Evolutionary conservation across 2,888 invertebrate genomes (phyloP).

Genomic region (Drosophila nigricruria): DNA sequence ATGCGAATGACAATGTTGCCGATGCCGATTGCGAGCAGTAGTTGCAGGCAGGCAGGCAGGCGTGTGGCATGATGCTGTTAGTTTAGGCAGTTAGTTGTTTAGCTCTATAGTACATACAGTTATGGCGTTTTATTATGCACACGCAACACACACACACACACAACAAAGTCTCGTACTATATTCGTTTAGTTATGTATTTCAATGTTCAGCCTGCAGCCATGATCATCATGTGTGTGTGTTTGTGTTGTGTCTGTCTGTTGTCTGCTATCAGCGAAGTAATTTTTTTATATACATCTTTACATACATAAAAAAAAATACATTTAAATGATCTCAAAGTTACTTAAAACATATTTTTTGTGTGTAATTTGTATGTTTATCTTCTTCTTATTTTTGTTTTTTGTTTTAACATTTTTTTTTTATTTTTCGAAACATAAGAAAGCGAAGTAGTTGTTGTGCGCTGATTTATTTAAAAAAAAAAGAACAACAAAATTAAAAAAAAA

Average conservation of each 20-base stretch:
- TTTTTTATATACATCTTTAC: constrained; percentile 55
- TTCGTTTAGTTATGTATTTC: not conserved
- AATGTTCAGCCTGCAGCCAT: not conserved
- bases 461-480: constrained; percentile 35
- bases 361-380: constrained; percentile 65
- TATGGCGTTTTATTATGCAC: constrained; percentile 4
- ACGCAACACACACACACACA: constrained; percentile 5
- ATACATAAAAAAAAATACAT: constrained; percentile 71
- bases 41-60: not conserved
- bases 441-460: constrained; percentile 49
- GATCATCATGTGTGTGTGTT: not conserved
- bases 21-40: constrained; percentile 52
- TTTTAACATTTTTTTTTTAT: constrained; percentile 17
- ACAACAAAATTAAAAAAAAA: not conserved
- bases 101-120: constrained; percentile 1
- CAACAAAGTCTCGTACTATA: not conserved
- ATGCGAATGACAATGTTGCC: constrained; percentile 22
- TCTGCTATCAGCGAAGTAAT: constrained; percentile 20
- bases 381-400: constrained; percentile 21
- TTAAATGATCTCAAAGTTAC: constrained; percentile 81
- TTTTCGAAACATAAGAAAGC: not conserved
- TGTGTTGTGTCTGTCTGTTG: constrained; percentile 8
- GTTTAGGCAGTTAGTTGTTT: not conserved
- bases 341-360: constrained; percentile 75
- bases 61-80: constrained; percentile 5